These are phyloP conservation scores for Lepus europaeus DNA, from an alignment of 2,113 vertebrate species.

Conservation along the genomic window DNA sequence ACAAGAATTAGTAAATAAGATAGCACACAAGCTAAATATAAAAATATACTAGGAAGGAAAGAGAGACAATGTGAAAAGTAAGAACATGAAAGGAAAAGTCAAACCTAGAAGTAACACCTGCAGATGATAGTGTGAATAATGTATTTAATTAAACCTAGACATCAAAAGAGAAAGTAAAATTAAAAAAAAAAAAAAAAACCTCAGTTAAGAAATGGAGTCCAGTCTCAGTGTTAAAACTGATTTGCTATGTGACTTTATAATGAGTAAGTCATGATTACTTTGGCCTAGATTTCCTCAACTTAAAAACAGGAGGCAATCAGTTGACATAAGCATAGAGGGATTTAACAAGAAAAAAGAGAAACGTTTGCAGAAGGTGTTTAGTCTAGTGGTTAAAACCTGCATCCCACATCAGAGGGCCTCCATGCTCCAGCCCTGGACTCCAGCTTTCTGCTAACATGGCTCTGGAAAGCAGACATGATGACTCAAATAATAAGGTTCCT, in stretches of 20 bases:
- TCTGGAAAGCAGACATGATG: too few species aligned
- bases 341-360: conserved; percentile 32
- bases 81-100: conserved; percentile 31
- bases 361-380: background rate
- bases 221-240: background rate
- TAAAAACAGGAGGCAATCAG: background rate
- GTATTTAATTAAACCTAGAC: conserved; percentile 10
- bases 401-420: too few species aligned
- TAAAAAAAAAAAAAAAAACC: conserved; percentile 29
- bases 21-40: conserved; percentile 25
- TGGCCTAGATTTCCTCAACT: conserved; percentile 9
- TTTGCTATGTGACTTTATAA: background rate
- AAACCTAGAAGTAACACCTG: conserved; percentile 51
- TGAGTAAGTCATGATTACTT: conserved; percentile 5
- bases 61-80: background rate
- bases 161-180: conserved; percentile 26
- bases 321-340: background rate
- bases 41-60: background rate
- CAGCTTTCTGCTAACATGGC: too few species aligned
- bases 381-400: too few species aligned
- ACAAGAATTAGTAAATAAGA: conserved; percentile 30
- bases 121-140: conserved; percentile 24
- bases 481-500: too few species aligned
- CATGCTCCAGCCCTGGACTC: too few species aligned
- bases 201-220: background rate